These are phyloP conservation scores for Patella ulyssiponensis DNA, from an alignment of 2,888 invertebrate genomes.

Conservation along the genomic window DNA sequence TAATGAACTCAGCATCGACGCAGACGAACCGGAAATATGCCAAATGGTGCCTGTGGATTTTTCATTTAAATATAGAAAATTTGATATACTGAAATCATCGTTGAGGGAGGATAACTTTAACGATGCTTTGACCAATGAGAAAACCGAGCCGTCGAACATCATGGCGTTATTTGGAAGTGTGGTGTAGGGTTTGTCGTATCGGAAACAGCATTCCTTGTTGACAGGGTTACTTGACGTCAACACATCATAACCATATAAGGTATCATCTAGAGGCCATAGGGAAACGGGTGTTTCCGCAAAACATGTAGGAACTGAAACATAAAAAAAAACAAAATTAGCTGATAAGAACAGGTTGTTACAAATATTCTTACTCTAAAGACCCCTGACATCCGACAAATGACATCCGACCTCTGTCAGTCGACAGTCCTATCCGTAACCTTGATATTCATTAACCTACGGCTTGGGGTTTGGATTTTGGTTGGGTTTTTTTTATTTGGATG, in stretches of 20 bases:
- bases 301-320: not conserved
- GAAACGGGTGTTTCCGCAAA: not conserved
- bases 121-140: not conserved
- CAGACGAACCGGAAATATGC: not conserved
- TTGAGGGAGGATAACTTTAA: not conserved
- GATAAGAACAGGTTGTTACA: too few species aligned
- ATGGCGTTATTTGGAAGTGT: not conserved
- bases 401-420: too few species aligned
- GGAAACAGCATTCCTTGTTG: not conserved
- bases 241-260: not conserved
- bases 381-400: too few species aligned
- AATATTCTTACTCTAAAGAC: too few species aligned
- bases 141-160: not conserved
- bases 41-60: not conserved
- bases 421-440: too few species aligned
- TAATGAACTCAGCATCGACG: too few species aligned
- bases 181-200: not conserved
- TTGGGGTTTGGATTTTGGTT: too few species aligned
- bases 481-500: too few species aligned
- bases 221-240: not conserved
- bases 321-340: too few species aligned
- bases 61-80: not conserved
- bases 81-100: not conserved
- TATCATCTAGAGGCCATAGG: not conserved
- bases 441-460: too few species aligned